Evolutionary conservation across 2,113 vertebrate species (phyloP).

Genomic region (Etheostoma spectabile): DNA sequence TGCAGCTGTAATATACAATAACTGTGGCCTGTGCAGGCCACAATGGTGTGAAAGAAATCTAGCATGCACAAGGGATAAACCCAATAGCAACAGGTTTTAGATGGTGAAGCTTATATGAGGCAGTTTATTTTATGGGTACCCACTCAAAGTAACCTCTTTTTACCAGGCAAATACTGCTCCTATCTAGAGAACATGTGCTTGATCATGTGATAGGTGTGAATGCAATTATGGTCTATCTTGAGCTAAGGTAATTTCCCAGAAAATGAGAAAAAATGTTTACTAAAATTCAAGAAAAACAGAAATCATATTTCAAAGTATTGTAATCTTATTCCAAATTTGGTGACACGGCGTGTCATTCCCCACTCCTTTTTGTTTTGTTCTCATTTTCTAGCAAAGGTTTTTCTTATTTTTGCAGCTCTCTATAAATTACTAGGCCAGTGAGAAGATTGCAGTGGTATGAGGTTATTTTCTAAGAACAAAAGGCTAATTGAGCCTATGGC

Average conservation of each 20-base stretch:
- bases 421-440: slow-evolving; percentile 49
- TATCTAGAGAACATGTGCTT: background rate
- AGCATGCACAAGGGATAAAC: too few species aligned
- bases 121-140: too few species aligned
- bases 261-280: background rate
- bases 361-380: background rate
- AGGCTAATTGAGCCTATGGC: slow-evolving; percentile 70
- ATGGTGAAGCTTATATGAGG: too few species aligned
- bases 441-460: slow-evolving; percentile 63
- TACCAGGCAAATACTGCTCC: too few species aligned
- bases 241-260: background rate
- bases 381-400: slow-evolving; percentile 14
- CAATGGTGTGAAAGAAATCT: too few species aligned
- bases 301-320: too few species aligned
- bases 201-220: background rate
- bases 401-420: slow-evolving; percentile 24
- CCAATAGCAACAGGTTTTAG: too few species aligned
- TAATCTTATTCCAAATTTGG: background rate
- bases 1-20: too few species aligned
- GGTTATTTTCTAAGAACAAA: slow-evolving; percentile 68
- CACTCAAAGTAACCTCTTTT: too few species aligned
- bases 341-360: background rate
- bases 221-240: background rate
- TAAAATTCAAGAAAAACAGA: background rate
- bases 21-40: too few species aligned